These are phyloP conservation scores for Drosophila fuyamai DNA, from an alignment of 1,140 invertebrate genomes.

Conservation along the genomic window DNA sequence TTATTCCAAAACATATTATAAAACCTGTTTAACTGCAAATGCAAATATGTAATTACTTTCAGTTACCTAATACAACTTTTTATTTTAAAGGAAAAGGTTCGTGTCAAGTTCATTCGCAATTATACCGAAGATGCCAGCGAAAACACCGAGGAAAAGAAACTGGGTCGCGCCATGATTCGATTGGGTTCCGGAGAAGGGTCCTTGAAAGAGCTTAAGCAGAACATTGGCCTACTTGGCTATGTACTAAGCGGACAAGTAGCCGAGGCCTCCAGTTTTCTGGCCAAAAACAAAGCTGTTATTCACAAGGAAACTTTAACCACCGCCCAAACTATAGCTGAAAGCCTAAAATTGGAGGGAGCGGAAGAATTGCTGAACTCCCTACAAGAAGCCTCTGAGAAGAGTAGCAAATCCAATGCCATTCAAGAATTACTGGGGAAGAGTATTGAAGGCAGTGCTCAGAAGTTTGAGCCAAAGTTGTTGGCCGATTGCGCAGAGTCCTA, in stretches of 20 bases:
- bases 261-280: conserved; percentile 74
- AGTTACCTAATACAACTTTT: background rate
- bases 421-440: conserved; percentile 25
- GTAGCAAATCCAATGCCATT: conserved; percentile 19
- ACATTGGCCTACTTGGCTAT: conserved; percentile 89
- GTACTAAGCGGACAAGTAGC: conserved; percentile 89
- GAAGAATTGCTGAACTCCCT: conserved; percentile 19
- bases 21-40: background rate
- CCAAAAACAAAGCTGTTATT: conserved; percentile 5
- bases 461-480: conserved; percentile 86
- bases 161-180: conserved; percentile 66
- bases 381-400: conserved; percentile 22
- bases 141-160: conserved; percentile 48
- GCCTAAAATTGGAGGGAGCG: conserved; percentile 13
- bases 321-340: conserved; percentile 62
- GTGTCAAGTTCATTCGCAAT: conserved; percentile 92
- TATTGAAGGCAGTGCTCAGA: conserved; percentile 84
- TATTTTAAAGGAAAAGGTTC: conserved; percentile 87
- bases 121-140: conserved; percentile 94
- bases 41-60: background rate
- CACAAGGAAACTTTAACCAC: conserved; percentile 80
- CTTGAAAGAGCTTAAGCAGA: conserved; percentile 84
- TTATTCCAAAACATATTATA: too few relatives aligned
- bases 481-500: conserved; percentile 85
- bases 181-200: conserved; percentile 86